Conservation (phyloP, 2,797 vertebrate species). For the Diplodus sargus region DNA sequence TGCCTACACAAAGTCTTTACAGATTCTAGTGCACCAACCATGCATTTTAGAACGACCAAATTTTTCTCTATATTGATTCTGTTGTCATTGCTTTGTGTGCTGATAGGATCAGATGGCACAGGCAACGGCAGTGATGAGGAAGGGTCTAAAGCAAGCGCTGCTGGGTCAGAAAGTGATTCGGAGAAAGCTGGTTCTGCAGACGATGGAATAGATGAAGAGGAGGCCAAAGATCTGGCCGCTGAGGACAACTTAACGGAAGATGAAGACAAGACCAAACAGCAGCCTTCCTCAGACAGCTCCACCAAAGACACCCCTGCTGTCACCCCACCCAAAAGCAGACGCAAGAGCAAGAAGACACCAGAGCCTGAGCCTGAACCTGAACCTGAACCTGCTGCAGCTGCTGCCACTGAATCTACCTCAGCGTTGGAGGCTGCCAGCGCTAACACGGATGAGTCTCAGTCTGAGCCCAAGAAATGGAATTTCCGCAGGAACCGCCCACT, state of each 20-base stretch:
- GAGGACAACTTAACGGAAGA: slow-evolving; percentile 85
- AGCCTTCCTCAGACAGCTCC: slow-evolving; percentile 85
- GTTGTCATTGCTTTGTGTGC: neutral
- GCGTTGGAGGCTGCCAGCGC: slow-evolving; percentile 17
- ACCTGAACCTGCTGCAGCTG: slow-evolving; percentile 48
- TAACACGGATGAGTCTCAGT: slow-evolving; percentile 83
- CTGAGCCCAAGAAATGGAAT: slow-evolving; percentile 98
- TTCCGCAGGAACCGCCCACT: slow-evolving; percentile 94
- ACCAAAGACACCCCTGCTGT: slow-evolving; percentile 85
- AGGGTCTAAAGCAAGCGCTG: slow-evolving; percentile 90
- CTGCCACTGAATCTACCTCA: slow-evolving; percentile 43
- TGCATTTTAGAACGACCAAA: neutral
- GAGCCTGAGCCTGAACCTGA: slow-evolving; percentile 77
- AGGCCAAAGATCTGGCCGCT: slow-evolving; percentile 81
- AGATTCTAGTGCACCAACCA: neutral
- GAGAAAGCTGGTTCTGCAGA: slow-evolving; percentile 89
- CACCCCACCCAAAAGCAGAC: slow-evolving; percentile 82
- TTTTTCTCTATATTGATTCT: neutral
- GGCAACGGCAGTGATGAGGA: slow-evolving; percentile 94
- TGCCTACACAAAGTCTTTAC: too few species aligned
- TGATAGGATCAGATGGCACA: slow-evolving; percentile 93
- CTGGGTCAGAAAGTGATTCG: slow-evolving; percentile 92
- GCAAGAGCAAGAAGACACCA: slow-evolving; percentile 85
- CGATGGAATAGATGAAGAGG: slow-evolving; percentile 84
- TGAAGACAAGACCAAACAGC: slow-evolving; percentile 84